Conservation (phyloP, 23 tunicate genomes). For the Halocynthia roretzi region DNA sequence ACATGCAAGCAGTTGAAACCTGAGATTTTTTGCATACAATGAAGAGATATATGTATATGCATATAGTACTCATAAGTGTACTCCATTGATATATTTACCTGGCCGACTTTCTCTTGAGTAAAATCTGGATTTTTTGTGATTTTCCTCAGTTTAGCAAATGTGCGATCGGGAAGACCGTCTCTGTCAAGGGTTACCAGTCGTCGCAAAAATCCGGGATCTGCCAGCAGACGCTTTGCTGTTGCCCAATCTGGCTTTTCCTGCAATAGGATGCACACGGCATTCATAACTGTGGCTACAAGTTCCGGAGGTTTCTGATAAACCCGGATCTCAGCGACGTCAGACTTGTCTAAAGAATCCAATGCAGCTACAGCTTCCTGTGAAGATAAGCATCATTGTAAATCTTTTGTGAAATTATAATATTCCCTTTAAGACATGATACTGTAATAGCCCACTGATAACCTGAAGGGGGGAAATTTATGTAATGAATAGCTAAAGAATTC, state of each 20-base stretch:
- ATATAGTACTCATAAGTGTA: not conserved
- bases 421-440: too few species aligned
- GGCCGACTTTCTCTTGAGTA: slow-evolving; percentile 52
- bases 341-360: slow-evolving; percentile 80
- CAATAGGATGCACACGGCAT: slow-evolving; percentile 82
- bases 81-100: slow-evolving; percentile 29
- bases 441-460: too few species aligned
- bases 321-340: slow-evolving; percentile 79
- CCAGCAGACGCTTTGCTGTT: slow-evolving; percentile 57
- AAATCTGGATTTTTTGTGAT: slow-evolving; percentile 68
- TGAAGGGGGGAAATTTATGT: too few species aligned
- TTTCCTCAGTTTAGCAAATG: slow-evolving; percentile 56
- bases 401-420: not conserved
- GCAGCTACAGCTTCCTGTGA: slow-evolving; percentile 74
- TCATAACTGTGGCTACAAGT: slow-evolving; percentile 84
- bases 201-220: slow-evolving; percentile 74
- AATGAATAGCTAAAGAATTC: too few species aligned
- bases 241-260: slow-evolving; percentile 63
- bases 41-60: not conserved
- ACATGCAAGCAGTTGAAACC: slow-evolving; percentile 82
- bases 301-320: slow-evolving; percentile 80
- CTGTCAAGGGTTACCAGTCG: slow-evolving; percentile 65
- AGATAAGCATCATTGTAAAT: not conserved
- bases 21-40: not conserved
- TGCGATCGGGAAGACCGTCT: slow-evolving; percentile 69